Evolutionary conservation across 2,888 invertebrate species (phyloP).

Genomic region (Myopa tessellatipennis): DNA sequence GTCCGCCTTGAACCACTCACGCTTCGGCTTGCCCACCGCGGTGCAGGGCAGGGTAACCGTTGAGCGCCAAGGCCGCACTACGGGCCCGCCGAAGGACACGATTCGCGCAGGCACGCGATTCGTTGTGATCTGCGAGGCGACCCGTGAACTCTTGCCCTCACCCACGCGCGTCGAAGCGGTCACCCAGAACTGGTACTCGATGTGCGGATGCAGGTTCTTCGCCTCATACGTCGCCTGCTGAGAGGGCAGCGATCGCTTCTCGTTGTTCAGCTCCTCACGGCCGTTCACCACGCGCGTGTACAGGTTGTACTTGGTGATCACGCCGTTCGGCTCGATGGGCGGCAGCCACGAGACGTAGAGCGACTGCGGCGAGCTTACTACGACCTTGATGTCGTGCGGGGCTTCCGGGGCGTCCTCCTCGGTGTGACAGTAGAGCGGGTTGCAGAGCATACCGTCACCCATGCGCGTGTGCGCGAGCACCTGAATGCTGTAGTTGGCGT

Average conservation of each 20-base stretch:
- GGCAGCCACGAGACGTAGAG: conserved; percentile 83
- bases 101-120: conserved; percentile 77
- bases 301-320: conserved; percentile 80
- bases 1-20: conserved; percentile 76
- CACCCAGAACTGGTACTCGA: conserved; percentile 84
- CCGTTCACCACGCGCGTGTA: conserved; percentile 78
- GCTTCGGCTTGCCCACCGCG: conserved; percentile 75
- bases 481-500: conserved; percentile 84
- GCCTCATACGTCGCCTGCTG: conserved; percentile 76
- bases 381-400: conserved; percentile 83
- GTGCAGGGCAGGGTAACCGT: conserved; percentile 75
- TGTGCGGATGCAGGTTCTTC: conserved; percentile 75
- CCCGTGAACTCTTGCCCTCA: conserved; percentile 79
- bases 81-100: conserved; percentile 76
- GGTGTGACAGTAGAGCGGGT: conserved; percentile 78
- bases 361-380: conserved; percentile 79
- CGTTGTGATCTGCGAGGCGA: conserved; percentile 76
- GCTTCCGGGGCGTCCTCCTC: conserved; percentile 86
- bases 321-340: conserved; percentile 80
- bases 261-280: conserved; percentile 76
- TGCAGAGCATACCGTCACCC: conserved; percentile 79
- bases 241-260: conserved; percentile 75
- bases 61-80: conserved; percentile 77
- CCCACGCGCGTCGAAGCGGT: conserved; percentile 82
- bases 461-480: conserved; percentile 82